Conservation (phyloP, 2,113 vertebrate genomes). For the Pandion haliaetus region DNA sequence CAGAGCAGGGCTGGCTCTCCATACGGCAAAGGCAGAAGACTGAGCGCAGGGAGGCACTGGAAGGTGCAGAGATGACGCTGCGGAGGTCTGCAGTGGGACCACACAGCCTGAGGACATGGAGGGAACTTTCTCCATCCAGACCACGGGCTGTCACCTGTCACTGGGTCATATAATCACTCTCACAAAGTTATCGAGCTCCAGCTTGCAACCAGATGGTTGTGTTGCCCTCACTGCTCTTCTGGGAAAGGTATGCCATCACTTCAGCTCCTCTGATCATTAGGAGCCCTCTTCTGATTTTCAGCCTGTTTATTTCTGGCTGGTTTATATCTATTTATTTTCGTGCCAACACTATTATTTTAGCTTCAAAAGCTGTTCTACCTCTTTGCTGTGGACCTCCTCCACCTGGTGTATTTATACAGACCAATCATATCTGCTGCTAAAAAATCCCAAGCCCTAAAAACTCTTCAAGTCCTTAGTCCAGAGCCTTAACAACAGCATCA, state of each 20-base stretch:
- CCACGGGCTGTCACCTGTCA: background rate
- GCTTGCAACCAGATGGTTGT: background rate
- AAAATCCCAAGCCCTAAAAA: background rate
- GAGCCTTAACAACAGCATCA: background rate
- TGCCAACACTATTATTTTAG: background rate
- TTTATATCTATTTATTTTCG: constrained; percentile 20
- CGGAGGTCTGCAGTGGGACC: background rate
- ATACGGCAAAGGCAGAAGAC: background rate
- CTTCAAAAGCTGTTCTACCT: constrained; percentile 46
- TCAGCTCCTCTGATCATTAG: background rate
- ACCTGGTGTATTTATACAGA: constrained; percentile 54
- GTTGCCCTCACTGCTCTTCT: background rate
- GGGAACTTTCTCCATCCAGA: background rate
- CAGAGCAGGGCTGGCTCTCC: background rate
- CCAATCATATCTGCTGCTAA: background rate
- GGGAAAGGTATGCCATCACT: background rate
- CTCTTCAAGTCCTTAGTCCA: background rate
- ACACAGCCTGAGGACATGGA: background rate
- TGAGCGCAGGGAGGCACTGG: background rate
- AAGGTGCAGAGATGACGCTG: rapidly evolving
- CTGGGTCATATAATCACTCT: background rate
- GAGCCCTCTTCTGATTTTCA: background rate
- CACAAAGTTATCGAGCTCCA: background rate
- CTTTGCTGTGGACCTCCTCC: constrained; percentile 32
- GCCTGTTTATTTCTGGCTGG: constrained; percentile 40